These are phyloP conservation scores for Sepiola atlantica DNA, from an alignment of 2,888 invertebrate species.

Conservation along the genomic window DNA sequence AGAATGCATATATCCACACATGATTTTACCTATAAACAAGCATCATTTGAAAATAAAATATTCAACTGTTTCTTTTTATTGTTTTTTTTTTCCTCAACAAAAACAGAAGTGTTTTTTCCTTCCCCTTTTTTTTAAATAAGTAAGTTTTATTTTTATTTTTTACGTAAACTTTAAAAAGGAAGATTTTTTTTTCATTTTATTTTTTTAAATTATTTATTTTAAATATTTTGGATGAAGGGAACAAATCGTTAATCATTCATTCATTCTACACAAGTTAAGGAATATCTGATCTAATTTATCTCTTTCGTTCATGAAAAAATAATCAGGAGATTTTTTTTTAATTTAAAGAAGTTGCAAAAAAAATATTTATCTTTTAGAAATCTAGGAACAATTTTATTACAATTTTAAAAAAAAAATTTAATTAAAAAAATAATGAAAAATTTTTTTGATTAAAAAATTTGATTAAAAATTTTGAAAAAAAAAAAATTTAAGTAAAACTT, in stretches of 20 bases:
- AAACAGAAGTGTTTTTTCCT: neutral
- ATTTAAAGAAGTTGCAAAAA: neutral
- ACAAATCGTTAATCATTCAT: neutral
- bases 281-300: neutral
- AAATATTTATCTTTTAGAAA: neutral
- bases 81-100: neutral
- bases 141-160: neutral
- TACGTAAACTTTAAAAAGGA: neutral
- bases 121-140: neutral
- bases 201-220: neutral
- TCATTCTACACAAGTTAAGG: slow-evolving; percentile 12
- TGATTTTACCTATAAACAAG: slow-evolving; percentile 16
- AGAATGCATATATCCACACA: slow-evolving; percentile 32
- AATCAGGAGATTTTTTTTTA: neutral
- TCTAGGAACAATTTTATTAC: neutral
- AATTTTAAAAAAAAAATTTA: too few species aligned
- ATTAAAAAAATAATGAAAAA: too few species aligned
- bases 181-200: neutral
- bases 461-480: too few species aligned
- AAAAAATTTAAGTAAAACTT: too few species aligned
- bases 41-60: neutral
- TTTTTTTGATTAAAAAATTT: too few species aligned
- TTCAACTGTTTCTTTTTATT: neutral
- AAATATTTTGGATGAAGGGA: neutral
- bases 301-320: too few species aligned